Evolutionary conservation across 2,888 invertebrate genomes (phyloP).

Genomic region (Eulithis prunata): DNA sequence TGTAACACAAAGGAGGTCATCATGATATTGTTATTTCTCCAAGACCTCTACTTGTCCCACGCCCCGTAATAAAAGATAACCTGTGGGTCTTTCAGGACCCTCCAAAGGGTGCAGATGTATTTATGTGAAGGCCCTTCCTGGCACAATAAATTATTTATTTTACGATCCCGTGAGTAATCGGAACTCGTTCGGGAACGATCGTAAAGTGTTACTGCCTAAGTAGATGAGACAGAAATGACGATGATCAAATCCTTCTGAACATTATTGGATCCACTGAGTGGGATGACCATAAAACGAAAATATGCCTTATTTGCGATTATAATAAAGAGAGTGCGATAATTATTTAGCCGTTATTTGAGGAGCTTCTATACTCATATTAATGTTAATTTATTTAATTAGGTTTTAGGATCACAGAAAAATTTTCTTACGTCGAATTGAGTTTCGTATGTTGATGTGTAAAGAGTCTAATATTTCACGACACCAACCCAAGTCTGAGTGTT

Average conservation of each 20-base stretch:
- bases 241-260: constrained; percentile 51
- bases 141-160: constrained; percentile 74
- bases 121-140: constrained; percentile 52
- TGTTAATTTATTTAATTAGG: not conserved
- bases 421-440: not conserved
- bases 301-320: constrained; percentile 18
- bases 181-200: constrained; percentile 60
- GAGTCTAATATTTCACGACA: no score
- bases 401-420: not conserved
- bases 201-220: constrained; percentile 66
- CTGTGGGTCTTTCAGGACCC: constrained; percentile 45
- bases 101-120: constrained; percentile 59
- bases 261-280: constrained; percentile 34
- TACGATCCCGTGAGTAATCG: constrained; percentile 74
- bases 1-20: constrained; percentile 2
- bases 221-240: constrained; percentile 54
- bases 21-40: constrained; percentile 24
- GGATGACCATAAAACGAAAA: constrained; percentile 33
- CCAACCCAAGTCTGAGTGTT: no score
- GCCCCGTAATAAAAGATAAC: constrained; percentile 63
- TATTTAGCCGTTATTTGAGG: not conserved
- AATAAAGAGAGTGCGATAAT: constrained; percentile 16
- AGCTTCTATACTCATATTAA: not conserved
- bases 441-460: no score
- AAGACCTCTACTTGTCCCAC: constrained; percentile 41